Conservation (phyloP, 2,113 vertebrate species). For the Stegastes partitus region DNA sequence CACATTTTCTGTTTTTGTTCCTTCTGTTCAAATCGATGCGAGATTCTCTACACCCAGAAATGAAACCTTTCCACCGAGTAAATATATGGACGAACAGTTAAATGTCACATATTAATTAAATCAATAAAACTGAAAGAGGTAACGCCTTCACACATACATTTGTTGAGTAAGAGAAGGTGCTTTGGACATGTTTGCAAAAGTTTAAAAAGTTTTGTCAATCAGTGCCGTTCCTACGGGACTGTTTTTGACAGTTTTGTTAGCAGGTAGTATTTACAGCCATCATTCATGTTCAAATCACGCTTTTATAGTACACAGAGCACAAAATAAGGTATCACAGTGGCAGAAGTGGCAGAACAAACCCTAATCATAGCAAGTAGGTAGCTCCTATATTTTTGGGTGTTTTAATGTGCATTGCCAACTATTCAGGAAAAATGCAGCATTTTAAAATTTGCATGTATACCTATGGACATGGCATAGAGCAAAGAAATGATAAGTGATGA, state of each 20-base stretch:
- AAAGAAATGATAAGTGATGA: background rate
- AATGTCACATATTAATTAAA: too few relatives aligned
- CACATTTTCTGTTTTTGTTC: background rate
- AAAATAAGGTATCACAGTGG: background rate
- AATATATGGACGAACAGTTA: background rate
- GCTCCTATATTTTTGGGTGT: background rate
- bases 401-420: background rate
- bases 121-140: too few relatives aligned
- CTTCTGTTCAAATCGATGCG: background rate
- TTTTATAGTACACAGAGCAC: constrained; percentile 2
- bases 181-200: constrained; percentile 6
- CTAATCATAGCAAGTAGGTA: too few relatives aligned
- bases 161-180: background rate
- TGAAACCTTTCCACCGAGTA: background rate
- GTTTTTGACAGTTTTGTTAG: constrained; percentile 2
- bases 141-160: background rate
- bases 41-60: background rate
- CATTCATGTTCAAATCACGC: constrained; percentile 20
- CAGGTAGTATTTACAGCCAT: constrained; percentile 32
- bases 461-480: background rate
- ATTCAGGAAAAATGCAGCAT: background rate
- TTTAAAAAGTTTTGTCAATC: background rate
- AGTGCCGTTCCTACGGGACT: background rate
- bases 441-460: background rate
- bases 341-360: background rate